Evolutionary conservation across 2,888 invertebrate species (phyloP), one percentile per base, ranked within the genome.

Genomic region (Sinohyriopsis cumingii): DNA sequence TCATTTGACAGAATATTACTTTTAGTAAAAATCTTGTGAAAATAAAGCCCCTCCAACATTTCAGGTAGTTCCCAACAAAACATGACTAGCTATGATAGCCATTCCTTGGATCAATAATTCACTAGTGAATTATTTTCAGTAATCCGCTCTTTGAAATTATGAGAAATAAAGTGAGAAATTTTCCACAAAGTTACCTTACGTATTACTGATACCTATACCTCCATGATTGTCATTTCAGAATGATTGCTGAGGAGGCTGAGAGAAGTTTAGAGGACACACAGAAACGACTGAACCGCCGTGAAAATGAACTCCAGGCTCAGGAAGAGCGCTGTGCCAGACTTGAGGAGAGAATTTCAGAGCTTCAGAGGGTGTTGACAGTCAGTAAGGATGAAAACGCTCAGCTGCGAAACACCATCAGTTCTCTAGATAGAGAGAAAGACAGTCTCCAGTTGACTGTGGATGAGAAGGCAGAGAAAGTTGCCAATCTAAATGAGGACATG

Each of bases 381-480:
- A 79, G 81, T n/a, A 80, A 79, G 33, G 88, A 89, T 55, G 89
- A 89, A 74, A 81, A 85, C 63, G 75, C 74, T 15, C 84, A 82
- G 28, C 78, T 89, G 28, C 78, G 86, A 33, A 67, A 76, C 5
- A 87, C 88, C 4, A 82, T 89, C 65, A 82, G 76, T 57, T 77
- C 85, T 5, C 79, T 89, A 71, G 90, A 90, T 74, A 77, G 87
- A 55, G 90, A 90, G 77, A 90, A 89, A 70, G 90, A 90, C 73
- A 68, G 74, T 6, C 79, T 90, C 19, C 89, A 89, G 82, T 78
- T 77, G 20, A 81, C 80, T 25, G 86, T 89, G 6, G 89, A 90
- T 75, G 88, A 89, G 68, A 89, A 88, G 75, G 82, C 89, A 3
- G 89, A 89, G 71, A 83, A 82, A 60, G 70, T 86, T 45, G 87